Conservation (phyloP, 2,113 vertebrate species). For the Athene cunicularia region DNA sequence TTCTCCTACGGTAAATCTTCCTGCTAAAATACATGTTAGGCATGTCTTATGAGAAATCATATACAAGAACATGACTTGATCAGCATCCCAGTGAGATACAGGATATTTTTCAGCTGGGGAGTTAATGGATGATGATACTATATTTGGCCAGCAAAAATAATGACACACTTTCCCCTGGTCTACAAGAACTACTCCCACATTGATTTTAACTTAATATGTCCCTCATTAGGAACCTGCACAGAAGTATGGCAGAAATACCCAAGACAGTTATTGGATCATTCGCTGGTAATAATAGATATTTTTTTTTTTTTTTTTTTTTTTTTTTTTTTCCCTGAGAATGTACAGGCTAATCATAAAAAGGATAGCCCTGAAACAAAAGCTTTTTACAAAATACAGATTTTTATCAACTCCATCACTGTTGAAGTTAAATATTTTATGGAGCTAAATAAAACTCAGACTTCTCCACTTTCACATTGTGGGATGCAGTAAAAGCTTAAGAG, state of each 20-base stretch:
- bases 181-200: constrained; percentile 69
- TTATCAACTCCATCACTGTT: constrained; percentile 58
- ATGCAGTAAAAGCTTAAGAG: constrained; percentile 65
- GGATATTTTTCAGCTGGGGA: constrained; percentile 57
- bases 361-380: constrained; percentile 47
- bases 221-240: constrained; percentile 67
- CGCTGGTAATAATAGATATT: constrained; percentile 56
- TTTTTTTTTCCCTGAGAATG: not conserved
- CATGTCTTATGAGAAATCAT: constrained; percentile 46
- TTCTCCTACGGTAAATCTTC: not conserved
- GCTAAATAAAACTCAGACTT: constrained; percentile 69
- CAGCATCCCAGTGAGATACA: constrained; percentile 54
- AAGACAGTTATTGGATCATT: constrained; percentile 63
- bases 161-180: constrained; percentile 62
- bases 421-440: constrained; percentile 71
- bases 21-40: not conserved
- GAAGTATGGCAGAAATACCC: constrained; percentile 68
- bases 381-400: constrained; percentile 68
- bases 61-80: constrained; percentile 37
- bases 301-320: not conserved
- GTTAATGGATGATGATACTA: constrained; percentile 67
- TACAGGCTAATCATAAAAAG: constrained; percentile 52
- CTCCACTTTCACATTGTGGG: constrained; percentile 54
- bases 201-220: constrained; percentile 73
- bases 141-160: constrained; percentile 70